Evolutionary conservation across 1,140 invertebrate species (phyloP).

Genomic region (Drosophila arizonae): DNA sequence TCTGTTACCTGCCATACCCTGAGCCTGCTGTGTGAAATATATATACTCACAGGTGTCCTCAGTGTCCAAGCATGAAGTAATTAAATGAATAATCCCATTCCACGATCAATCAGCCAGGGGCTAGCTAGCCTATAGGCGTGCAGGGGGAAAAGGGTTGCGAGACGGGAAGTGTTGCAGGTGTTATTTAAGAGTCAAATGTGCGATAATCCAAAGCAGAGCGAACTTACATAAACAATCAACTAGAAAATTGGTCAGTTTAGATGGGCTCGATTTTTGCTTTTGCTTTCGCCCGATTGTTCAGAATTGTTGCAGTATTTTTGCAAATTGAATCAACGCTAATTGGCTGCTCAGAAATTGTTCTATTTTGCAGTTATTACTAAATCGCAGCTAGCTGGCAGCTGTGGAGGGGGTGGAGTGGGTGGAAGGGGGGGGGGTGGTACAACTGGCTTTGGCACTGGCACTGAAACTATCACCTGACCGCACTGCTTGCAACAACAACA

Average conservation of each 20-base stretch:
- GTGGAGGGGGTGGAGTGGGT: no score
- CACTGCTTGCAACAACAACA: slow-evolving; percentile 17
- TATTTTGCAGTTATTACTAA: slow-evolving; percentile 37
- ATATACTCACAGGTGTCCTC: no score
- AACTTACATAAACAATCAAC: slow-evolving; percentile 20
- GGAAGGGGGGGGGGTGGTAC: not conserved
- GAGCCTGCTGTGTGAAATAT: no score
- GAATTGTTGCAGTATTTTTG: slow-evolving; percentile 34
- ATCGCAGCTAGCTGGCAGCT: slow-evolving; percentile 22
- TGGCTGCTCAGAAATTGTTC: slow-evolving; percentile 25
- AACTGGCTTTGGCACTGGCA: slow-evolving; percentile 31
- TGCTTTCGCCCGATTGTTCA: not conserved
- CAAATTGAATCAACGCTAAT: slow-evolving; percentile 79
- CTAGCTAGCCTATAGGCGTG: no score
- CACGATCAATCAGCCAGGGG: no score
- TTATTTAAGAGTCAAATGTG: not conserved
- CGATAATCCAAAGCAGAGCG: not conserved
- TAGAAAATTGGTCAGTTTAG: slow-evolving; percentile 26
- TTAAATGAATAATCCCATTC: no score
- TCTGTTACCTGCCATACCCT: no score
- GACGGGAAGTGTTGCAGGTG: no score
- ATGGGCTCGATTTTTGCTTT: slow-evolving; percentile 9
- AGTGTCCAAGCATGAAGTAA: no score
- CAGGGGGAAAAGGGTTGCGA: no score
- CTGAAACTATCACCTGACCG: slow-evolving; percentile 33